These are phyloP conservation scores for Tachina lurida DNA, from an alignment of 2,888 invertebrate species.

Conservation along the genomic window DNA sequence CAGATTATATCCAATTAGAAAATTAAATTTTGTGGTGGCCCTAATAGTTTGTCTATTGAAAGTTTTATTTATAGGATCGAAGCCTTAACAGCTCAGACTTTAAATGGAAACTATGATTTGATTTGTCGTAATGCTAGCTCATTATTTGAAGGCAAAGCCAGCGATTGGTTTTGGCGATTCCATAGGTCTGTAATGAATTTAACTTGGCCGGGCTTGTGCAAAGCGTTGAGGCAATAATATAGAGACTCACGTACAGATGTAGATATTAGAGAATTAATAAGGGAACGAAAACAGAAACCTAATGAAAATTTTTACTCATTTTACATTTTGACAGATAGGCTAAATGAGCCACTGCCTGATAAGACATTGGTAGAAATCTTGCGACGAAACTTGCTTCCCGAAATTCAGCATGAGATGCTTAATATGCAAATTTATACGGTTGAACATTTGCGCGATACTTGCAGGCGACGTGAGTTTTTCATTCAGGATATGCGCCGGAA, in stretches of 20 bases:
- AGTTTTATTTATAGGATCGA: constrained; percentile 34
- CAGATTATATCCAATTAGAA: too few species aligned
- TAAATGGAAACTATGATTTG: too few species aligned
- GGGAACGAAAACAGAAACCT: constrained; percentile 16
- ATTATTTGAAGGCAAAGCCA: neutral
- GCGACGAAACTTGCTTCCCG: constrained; percentile 5
- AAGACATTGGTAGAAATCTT: neutral
- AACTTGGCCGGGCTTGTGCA: constrained; percentile 41
- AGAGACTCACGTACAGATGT: constrained; percentile 22
- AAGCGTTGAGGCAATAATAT: constrained; percentile 38
- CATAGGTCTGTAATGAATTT: constrained; percentile 45
- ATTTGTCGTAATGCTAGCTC: too few species aligned
- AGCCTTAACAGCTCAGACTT: constrained; percentile 7
- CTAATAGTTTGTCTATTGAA: constrained; percentile 23
- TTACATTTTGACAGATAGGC: neutral
- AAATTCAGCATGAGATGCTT: constrained; percentile 1
- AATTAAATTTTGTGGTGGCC: neutral
- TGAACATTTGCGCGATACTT: constrained; percentile 7
- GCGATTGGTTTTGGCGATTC: constrained; percentile 54
- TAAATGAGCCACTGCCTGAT: constrained; percentile 4
- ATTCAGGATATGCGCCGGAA: constrained; percentile 27
- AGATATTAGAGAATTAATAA: constrained; percentile 15
- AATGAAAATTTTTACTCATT: constrained; percentile 15
- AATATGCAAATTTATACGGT: constrained; percentile 14
- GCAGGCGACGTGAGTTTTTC: constrained; percentile 40